Conservation (phyloP, 2,797 vertebrate species). For the Myotis daubentonii region DNA sequence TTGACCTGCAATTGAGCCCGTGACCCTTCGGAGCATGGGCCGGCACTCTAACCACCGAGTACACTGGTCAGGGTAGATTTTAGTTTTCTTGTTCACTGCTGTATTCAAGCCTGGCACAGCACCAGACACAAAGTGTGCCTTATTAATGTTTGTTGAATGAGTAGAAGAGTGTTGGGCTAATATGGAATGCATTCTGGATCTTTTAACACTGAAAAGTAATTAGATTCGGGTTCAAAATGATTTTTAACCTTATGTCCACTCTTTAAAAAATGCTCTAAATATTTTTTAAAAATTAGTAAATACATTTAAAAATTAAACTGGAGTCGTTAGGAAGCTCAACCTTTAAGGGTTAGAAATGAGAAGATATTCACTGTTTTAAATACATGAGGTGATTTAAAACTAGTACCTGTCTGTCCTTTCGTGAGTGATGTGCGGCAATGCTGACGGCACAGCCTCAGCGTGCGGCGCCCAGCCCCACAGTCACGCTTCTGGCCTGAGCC, state of each 20-base stretch:
- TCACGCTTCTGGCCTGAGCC: not conserved
- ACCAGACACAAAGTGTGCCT: not conserved
- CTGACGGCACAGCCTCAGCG: not conserved
- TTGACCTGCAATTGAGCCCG: not conserved
- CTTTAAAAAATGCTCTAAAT: not conserved
- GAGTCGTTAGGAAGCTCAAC: not conserved
- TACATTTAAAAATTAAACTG: not conserved
- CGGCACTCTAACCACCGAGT: not conserved
- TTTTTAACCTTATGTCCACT: not conserved
- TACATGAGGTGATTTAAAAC: not conserved
- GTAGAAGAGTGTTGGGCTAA: not conserved
- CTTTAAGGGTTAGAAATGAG: not conserved
- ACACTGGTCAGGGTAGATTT: not conserved
- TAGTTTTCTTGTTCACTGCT: not conserved
- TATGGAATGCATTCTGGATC: not conserved
- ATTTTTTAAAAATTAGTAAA: not conserved
- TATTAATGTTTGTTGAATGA: not conserved
- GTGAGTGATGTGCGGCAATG: rapidly evolving
- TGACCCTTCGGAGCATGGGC: not conserved
- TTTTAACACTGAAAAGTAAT: slow-evolving; percentile 4
- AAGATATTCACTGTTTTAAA: not conserved
- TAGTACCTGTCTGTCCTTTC: not conserved
- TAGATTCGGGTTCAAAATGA: not conserved
- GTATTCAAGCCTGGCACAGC: not conserved
- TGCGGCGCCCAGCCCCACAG: not conserved